Percentiles rank a stretch among this genome's conserved stretches.
Evolutionary conservation across 2,113 vertebrate species (phyloP).

Genomic region (Dromas ardeola): DNA sequence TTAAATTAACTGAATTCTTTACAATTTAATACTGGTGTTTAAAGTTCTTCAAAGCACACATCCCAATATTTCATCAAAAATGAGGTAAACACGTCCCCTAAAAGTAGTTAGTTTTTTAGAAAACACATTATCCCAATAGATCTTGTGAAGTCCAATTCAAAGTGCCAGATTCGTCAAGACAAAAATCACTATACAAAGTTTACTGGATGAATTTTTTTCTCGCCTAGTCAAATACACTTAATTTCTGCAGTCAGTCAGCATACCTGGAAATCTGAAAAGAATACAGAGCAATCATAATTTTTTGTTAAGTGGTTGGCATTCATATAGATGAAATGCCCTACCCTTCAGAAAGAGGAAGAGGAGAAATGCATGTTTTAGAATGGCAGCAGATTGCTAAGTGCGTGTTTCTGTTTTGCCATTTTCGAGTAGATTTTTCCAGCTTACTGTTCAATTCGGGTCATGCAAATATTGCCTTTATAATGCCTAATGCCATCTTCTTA

Average conservation of each 20-base stretch:
- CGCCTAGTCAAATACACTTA: accelerated
- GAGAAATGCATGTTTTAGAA: background rate
- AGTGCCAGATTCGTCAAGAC: background rate
- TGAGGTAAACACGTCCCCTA: background rate
- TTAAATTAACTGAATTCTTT: background rate
- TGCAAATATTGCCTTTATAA: background rate
- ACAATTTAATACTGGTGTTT: background rate
- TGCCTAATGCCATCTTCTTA: background rate
- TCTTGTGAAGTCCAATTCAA: background rate
- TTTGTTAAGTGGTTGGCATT: background rate
- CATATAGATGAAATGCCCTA: background rate
- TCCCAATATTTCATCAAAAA: background rate
- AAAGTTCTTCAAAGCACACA: background rate
- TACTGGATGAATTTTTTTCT: background rate
- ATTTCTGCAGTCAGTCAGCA: background rate
- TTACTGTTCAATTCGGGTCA: background rate
- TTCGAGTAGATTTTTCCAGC: background rate
- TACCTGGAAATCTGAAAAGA: background rate
- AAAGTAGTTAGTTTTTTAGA: background rate
- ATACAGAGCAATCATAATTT: background rate
- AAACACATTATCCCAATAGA: background rate
- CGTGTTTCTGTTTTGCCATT: background rate
- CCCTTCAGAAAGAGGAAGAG: background rate
- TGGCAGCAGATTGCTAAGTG: background rate
- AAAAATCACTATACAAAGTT: background rate